These are phyloP conservation scores for Augiades crinisus DNA, from an alignment of 2,888 invertebrate genomes.

Conservation along the genomic window DNA sequence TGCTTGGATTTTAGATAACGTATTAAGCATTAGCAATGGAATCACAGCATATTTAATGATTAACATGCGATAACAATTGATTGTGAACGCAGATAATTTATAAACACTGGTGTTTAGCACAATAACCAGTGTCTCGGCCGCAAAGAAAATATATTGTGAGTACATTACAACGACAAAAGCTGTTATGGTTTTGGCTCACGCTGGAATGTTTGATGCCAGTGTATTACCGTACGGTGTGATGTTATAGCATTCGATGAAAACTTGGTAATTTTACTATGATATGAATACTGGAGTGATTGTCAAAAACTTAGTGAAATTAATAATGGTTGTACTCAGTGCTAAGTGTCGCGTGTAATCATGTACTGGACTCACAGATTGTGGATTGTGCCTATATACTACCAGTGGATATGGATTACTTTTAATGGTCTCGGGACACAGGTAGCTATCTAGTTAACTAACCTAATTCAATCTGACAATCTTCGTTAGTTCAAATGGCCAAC, in stretches of 20 bases:
- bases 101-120: slow-evolving; percentile 68
- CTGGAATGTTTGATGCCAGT: slow-evolving; percentile 52
- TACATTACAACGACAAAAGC: slow-evolving; percentile 61
- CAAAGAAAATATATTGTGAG: slow-evolving; percentile 55
- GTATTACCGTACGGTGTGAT: slow-evolving; percentile 39
- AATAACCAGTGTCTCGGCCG: slow-evolving; percentile 49
- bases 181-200: slow-evolving; percentile 57
- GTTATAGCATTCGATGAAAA: slow-evolving; percentile 8
- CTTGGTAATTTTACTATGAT: not conserved
- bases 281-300: not conserved
- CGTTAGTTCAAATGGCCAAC: not conserved
- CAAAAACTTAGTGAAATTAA: slow-evolving; percentile 15
- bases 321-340: slow-evolving; percentile 34
- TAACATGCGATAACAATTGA: slow-evolving; percentile 62
- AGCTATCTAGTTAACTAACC: slow-evolving; percentile 13
- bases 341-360: slow-evolving; percentile 44
- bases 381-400: slow-evolving; percentile 34
- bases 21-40: slow-evolving; percentile 26
- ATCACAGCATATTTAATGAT: slow-evolving; percentile 43
- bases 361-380: slow-evolving; percentile 38
- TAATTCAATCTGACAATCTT: not conserved
- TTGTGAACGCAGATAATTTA: slow-evolving; percentile 66
- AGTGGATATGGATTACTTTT: slow-evolving; percentile 11
- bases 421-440: slow-evolving; percentile 40
- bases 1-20: slow-evolving; percentile 12